These are phyloP conservation scores for Alectura lathami DNA, from an alignment of 2,113 vertebrate genomes.

Conservation along the genomic window DNA sequence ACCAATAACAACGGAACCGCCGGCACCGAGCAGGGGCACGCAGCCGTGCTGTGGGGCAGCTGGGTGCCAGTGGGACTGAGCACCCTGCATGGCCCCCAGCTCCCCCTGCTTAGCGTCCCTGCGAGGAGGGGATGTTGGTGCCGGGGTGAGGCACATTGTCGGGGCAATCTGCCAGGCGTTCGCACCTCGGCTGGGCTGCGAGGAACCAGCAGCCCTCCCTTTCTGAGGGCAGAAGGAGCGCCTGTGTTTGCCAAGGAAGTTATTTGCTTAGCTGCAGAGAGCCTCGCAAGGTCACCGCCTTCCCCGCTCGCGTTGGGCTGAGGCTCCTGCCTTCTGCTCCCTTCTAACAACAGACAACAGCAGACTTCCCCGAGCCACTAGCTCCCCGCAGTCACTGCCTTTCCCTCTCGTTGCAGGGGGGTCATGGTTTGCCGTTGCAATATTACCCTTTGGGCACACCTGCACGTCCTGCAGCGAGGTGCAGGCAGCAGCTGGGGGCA, in stretches of 20 bases:
- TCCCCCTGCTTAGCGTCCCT: neutral
- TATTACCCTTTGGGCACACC: neutral
- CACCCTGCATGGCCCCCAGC: fast-evolving
- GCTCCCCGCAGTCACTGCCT: neutral
- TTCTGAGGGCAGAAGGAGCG: neutral
- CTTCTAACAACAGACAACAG: neutral
- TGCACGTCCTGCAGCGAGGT: neutral
- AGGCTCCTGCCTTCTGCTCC: neutral
- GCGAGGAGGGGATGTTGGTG: neutral
- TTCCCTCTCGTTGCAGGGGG: neutral
- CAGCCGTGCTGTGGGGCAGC: neutral
- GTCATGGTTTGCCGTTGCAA: neutral
- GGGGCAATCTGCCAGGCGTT: neutral
- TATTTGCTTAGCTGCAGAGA: neutral
- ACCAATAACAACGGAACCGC: neutral
- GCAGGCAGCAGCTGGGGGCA: neutral
- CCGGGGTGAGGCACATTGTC: neutral
- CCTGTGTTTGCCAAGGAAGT: neutral
- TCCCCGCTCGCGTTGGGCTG: neutral
- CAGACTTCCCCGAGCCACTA: neutral
- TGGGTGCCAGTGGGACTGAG: neutral
- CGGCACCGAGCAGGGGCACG: fast-evolving
- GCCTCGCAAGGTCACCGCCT: neutral
- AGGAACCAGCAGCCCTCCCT: neutral
- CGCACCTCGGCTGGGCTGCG: neutral